A percentile compares a stretch with the other conserved stretches of the same genome.
phyloP scores from a whole-genome alignment of 1,140 invertebrate species.

The Pantala flavescens region DNA sequence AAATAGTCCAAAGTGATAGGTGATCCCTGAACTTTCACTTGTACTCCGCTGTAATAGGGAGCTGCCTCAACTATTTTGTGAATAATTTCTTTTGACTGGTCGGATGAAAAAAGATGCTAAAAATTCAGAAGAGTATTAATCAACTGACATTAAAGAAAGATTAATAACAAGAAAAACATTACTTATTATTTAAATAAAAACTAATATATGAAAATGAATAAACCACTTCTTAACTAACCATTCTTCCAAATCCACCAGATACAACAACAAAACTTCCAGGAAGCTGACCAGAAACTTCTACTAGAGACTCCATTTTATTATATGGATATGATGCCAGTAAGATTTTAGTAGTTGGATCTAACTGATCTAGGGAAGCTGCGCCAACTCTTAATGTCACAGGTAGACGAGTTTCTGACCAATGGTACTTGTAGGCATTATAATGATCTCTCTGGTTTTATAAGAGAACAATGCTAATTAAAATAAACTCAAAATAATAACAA shows the following conservation, averaged over 20 bases:
- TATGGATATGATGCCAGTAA: constrained; percentile 81
- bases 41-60: constrained; percentile 64
- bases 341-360: constrained; percentile 72
- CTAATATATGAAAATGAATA: background rate
- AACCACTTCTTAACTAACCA: constrained; percentile 32
- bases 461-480: background rate
- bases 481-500: constrained; percentile 18
- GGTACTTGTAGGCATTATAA: constrained; percentile 86
- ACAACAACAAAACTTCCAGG: constrained; percentile 73
- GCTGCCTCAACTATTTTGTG: constrained; percentile 75
- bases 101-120: constrained; percentile 75
- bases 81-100: constrained; percentile 74
- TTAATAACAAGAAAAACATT: background rate
- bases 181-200: constrained; percentile 6
- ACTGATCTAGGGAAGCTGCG: constrained; percentile 77
- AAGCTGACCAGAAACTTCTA: constrained; percentile 44
- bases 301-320: constrained; percentile 80
- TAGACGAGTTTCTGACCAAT: constrained; percentile 85
- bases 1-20: constrained; percentile 78
- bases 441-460: background rate
- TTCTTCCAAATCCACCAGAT: constrained; percentile 72
- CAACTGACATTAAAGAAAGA: background rate
- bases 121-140: constrained; percentile 25
- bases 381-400: constrained; percentile 83
- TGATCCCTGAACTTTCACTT: constrained; percentile 70